Evolutionary conservation across 2,113 vertebrate genomes (phyloP).

Genomic region (Gopherus evgoodei): DNA sequence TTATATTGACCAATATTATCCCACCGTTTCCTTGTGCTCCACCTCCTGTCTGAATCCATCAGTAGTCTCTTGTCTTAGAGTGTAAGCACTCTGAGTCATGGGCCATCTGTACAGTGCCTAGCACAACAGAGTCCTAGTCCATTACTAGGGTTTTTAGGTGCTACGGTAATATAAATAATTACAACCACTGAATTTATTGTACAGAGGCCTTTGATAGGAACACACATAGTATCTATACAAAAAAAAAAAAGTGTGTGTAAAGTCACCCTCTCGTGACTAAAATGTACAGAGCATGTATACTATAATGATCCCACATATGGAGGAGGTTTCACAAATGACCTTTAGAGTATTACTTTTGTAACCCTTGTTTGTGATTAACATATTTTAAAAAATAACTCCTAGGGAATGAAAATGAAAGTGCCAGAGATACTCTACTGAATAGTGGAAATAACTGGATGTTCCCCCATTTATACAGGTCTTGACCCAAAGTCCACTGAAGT

Average conservation of each 20-base stretch:
- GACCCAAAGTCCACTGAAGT: background rate
- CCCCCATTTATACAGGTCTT: background rate
- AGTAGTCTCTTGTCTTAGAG: background rate
- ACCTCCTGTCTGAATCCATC: background rate
- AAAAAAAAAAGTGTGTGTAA: background rate
- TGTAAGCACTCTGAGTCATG: background rate
- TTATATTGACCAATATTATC: background rate
- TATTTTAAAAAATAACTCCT: background rate
- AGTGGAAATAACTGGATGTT: background rate
- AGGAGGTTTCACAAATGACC: background rate
- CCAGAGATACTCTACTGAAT: background rate
- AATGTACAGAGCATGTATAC: background rate
- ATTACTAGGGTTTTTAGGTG: background rate
- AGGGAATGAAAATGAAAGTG: background rate
- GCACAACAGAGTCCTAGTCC: background rate
- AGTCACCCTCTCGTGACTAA: constrained; percentile 14
- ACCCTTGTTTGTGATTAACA: background rate
- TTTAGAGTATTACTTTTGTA: background rate
- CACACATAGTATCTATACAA: background rate
- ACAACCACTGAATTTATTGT: background rate
- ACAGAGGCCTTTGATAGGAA: background rate
- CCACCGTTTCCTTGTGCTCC: background rate
- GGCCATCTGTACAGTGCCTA: background rate
- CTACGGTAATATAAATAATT: background rate
- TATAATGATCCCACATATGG: background rate